Conservation (phyloP, 2,113 vertebrate genomes). For the Cryptomyrus ogoouensis region DNA sequence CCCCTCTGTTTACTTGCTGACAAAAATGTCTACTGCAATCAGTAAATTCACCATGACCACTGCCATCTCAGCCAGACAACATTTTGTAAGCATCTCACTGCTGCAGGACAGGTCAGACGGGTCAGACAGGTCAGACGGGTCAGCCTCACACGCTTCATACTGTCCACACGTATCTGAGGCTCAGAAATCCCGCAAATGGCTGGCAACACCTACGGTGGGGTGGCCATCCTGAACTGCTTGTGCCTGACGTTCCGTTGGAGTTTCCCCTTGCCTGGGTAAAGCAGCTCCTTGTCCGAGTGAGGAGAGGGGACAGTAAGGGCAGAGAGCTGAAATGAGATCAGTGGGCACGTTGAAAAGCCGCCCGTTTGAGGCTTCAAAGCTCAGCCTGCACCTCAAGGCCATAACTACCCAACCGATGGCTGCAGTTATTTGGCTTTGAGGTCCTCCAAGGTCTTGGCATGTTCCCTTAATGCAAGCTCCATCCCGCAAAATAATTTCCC, state of each 20-base stretch:
- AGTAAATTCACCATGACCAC: not conserved
- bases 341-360: not conserved
- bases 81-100: not conserved
- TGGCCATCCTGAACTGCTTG: not conserved
- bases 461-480: not conserved
- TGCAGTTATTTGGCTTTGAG: not conserved
- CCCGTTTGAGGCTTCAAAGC: no score
- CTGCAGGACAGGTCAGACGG: not conserved
- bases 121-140: not conserved
- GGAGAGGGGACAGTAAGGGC: not conserved
- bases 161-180: not conserved
- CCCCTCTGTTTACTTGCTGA: not conserved
- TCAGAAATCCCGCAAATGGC: not conserved
- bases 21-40: not conserved
- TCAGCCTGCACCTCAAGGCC: not conserved
- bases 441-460: not conserved
- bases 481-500: not conserved
- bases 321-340: not conserved
- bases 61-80: not conserved
- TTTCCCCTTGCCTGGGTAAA: not conserved
- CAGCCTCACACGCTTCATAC: not conserved
- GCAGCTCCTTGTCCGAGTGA: not conserved
- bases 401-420: not conserved
- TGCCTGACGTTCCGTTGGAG: not conserved
- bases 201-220: not conserved